Base-by-base conservation (phyloP, 2,888 invertebrate genomes). In the Mimumesa dahlbomi region DNA sequence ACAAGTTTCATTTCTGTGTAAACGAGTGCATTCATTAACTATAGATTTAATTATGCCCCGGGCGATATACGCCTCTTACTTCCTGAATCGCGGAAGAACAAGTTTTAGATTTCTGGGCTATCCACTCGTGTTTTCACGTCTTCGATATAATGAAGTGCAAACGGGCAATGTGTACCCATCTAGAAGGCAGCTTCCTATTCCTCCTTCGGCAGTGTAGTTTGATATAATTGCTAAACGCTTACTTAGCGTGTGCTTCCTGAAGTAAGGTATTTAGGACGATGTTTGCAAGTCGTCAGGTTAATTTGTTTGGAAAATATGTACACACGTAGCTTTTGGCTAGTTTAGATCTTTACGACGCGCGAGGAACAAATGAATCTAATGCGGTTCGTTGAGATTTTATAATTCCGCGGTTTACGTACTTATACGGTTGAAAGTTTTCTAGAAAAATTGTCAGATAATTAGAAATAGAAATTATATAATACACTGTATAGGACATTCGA, bases 151-250 rank as follows among this genome's bases (percentile, higher is more conserved):
- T 57, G 63, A 65, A 74, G 56, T 66, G 70, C 21, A 74, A 76
- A 78, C 49, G 21, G 31, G 58, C 46, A 43, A 59, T 59, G 56
- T 42, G 36, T 56, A 61, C 22, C 34, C 13, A 54, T 25, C 38
- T 25, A 58, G 70, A 66, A 59, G 36, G 48, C 46, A 9, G 21
- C 65, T 70, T 53, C 49, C 61, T 36, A 54, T 34, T 18, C 22
- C 38, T 50, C 25, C 21, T 45, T 16, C 49, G 34, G 25, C 42
- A 50, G 63, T 49, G 29, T 48, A 42, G 62, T 45, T 50, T 48
- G 52, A 29, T 57, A 53, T 62, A 63, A 71, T 63, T 70, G 71
- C 36, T 57, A 63, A 71, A 70, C 70, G 71, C 70, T 71, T 71
- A 57, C 63, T 70, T 71, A 70, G 63, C 62, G 31, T 52, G 38